Base-by-base conservation (phyloP, 2,888 invertebrate species). In the Lithophane leautieri region DNA sequence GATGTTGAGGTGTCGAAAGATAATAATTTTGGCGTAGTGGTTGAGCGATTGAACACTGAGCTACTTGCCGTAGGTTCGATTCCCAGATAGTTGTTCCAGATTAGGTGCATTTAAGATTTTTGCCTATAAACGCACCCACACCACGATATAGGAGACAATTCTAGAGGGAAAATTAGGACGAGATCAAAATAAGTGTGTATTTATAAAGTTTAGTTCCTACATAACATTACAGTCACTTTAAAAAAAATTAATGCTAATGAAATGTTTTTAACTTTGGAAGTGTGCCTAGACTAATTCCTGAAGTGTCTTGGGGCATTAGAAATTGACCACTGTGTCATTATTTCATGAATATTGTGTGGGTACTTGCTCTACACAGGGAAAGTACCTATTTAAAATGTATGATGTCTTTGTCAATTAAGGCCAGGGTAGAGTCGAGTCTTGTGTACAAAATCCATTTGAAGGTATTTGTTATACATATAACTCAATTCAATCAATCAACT, bases 341-440 rank as follows among this genome's bases (percentile, higher is more conserved):
- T 67, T 34, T 16, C 14, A 11, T 16, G 11, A 34, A 67, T 22
- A 47, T 16, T 1, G 6, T 34, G 50, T 66, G 28, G 4, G n/a
- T 34, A 66, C 9, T 34, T 50, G 19, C 19, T 19, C 19, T 25
- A 12, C 22, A 47, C 22, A 28, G 22, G 4, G 28, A 66, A 66
- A 19, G 0, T 34, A 52, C 52, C 6, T 34, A n/a, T 54, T 60
- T 2, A 80, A 42, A 79, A 75, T 79, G 7, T 54, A 69, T 52
- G 28, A 25, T 42, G 3, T 14, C 19, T 4, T 22, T 8, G 68
- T 73, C 63, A 70, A 70, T 75, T 79, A 42, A 75, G 68, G 68
- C 28, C 80, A 69, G 16, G 40, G 44, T 63, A 47, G 34, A 67
- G 25, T 71, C 54, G 34, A 58, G n/a, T 73, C 9, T n/a, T 63